Evolutionary conservation across 2,888 invertebrate species (phyloP).

Genomic region (Sisyra terminalis): DNA sequence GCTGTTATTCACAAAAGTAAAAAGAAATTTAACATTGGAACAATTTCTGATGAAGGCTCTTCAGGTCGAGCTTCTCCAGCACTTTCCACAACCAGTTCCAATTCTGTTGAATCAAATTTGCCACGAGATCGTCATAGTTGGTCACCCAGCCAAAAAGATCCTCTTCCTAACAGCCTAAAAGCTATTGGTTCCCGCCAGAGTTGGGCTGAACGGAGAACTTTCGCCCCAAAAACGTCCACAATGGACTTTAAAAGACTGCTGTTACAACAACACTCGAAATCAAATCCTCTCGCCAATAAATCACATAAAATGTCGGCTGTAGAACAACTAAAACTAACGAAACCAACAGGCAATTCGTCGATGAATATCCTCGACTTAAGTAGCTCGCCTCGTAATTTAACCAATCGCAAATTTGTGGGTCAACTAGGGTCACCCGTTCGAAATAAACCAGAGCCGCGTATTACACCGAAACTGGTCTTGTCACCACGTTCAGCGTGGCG

Average conservation of each 20-base stretch:
- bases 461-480: slow-evolving; percentile 36
- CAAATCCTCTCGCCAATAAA: slow-evolving; percentile 35
- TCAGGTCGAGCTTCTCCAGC: slow-evolving; percentile 29
- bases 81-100: slow-evolving; percentile 34
- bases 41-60: slow-evolving; percentile 33
- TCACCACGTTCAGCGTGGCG: slow-evolving; percentile 58
- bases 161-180: slow-evolving; percentile 20
- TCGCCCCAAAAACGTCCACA: slow-evolving; percentile 51
- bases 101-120: slow-evolving; percentile 28
- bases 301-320: slow-evolving; percentile 56
- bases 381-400: slow-evolving; percentile 52
- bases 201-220: slow-evolving; percentile 28
- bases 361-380: slow-evolving; percentile 52
- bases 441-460: slow-evolving; percentile 17
- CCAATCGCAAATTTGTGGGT: slow-evolving; percentile 40
- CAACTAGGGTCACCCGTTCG: slow-evolving; percentile 31
- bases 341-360: slow-evolving; percentile 28
- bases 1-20: slow-evolving; percentile 64
- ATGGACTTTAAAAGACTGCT: slow-evolving; percentile 71
- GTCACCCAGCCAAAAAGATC: slow-evolving; percentile 36
- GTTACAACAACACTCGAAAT: slow-evolving; percentile 57
- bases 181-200: slow-evolving; percentile 27
- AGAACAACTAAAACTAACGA: slow-evolving; percentile 56
- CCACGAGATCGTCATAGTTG: slow-evolving; percentile 43
- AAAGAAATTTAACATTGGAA: slow-evolving; percentile 51